Base-by-base conservation (phyloP, 2,113 vertebrate genomes). In the Erinaceus europaeus region DNA sequence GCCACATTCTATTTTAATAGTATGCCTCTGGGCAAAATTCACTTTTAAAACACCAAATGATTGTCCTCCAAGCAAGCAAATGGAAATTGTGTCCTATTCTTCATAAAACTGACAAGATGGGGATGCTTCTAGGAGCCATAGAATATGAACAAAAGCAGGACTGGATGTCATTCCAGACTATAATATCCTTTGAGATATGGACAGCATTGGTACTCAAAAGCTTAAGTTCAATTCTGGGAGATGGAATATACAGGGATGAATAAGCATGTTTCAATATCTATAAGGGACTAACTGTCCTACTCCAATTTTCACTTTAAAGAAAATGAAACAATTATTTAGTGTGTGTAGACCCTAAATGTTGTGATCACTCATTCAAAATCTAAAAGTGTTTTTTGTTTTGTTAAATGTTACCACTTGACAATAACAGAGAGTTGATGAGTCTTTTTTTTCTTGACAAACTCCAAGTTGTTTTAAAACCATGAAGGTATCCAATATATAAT, bases 41-140 rank as follows among this genome's bases (percentile, higher is more conserved):
- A 69, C 61, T 77, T 84, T 61, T 73, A 88, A 46, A 79, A 36
- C 2, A 20, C 18, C 29, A 83, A 84, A 14, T 67, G 14, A 84
- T 73, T 80, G 52, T 73, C 57, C 64, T 83, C 52, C 55, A 44
- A 91, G 62, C 34, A 75, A 50, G 80, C 34, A 57, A 84, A 80
- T 82, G 76, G 46, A 92, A 90, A 91, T 86, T 79, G 64, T 42
- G 36, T 46, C 64, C 48, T 48, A 48, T 44, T 89, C 84, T 79
- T 74, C 62, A 65, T 76, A 32, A 88, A 83, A 27, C 1, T 62
- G 20, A 55, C 71, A 91, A 62, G 21, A 84, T 10, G n/a, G 85
- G 11, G 91, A 50, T 34, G 14, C 42, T 83, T 88, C 68, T 90
- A 57, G 84, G 80, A 53, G 40, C 48, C 17, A 59, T 6, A 55